Conservation (phyloP, 64 coral and sea anemone species). For the Porites lutea region DNA sequence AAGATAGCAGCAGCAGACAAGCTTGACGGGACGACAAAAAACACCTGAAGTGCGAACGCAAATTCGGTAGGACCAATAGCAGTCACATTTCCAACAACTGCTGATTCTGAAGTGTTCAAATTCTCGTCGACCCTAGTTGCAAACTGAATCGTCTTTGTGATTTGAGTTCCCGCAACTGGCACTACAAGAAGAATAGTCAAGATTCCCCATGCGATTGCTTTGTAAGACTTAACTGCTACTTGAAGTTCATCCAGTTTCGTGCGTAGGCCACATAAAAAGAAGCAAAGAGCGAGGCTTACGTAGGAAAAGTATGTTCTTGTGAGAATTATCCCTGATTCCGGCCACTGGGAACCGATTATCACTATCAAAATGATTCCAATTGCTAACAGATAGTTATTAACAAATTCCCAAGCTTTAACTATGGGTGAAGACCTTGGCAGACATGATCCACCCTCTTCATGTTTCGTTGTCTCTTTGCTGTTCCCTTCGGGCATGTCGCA, state of each 20-base stretch:
- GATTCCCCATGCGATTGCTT: slow-evolving; percentile 80
- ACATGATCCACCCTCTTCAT: not conserved
- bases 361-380: slow-evolving; percentile 71
- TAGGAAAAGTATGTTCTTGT: slow-evolving; percentile 29
- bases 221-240: slow-evolving; percentile 71
- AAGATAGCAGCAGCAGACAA: slow-evolving; percentile 77
- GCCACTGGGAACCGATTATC: slow-evolving; percentile 59
- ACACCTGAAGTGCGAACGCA: slow-evolving; percentile 87
- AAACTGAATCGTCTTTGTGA: slow-evolving; percentile 95
- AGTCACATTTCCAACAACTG: slow-evolving; percentile 71
- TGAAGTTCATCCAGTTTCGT: slow-evolving; percentile 67
- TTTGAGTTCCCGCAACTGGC: slow-evolving; percentile 82
- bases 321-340: slow-evolving; percentile 42
- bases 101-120: slow-evolving; percentile 60
- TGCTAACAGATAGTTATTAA: slow-evolving; percentile 63
- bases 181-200: slow-evolving; percentile 74
- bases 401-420: not conserved
- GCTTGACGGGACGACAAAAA: slow-evolving; percentile 81
- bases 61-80: slow-evolving; percentile 97
- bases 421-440: not conserved
- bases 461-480: not conserved
- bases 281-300: slow-evolving; percentile 49
- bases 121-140: slow-evolving; percentile 78
- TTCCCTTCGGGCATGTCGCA: not conserved
- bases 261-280: slow-evolving; percentile 76